A percentile compares a stretch with the other conserved stretches of the same genome.
phyloP scores from a whole-genome alignment of 2,888 invertebrate species.

The Teinopalpus imperialis region DNA sequence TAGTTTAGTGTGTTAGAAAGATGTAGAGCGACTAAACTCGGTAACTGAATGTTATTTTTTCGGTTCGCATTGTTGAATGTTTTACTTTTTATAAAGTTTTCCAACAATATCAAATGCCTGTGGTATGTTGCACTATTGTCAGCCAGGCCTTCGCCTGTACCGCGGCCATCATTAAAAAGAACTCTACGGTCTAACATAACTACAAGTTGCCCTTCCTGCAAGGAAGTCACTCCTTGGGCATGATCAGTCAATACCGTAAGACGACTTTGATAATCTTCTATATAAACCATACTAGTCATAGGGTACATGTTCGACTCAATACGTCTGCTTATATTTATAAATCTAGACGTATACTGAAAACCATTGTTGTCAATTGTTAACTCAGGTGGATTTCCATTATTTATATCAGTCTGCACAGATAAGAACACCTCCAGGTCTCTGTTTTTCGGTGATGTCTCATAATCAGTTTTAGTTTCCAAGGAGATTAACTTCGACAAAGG shows the following conservation, averaged over 20 bases:
- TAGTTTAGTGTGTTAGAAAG: slow-evolving; percentile 52
- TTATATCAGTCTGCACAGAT: slow-evolving; percentile 92
- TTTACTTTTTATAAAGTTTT: slow-evolving; percentile 45
- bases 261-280: slow-evolving; percentile 87
- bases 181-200: slow-evolving; percentile 96
- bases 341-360: slow-evolving; percentile 90
- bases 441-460: slow-evolving; percentile 91
- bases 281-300: slow-evolving; percentile 92
- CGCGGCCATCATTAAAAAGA: slow-evolving; percentile 95
- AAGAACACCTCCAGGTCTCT: slow-evolving; percentile 95
- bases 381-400: slow-evolving; percentile 89
- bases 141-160: slow-evolving; percentile 95
- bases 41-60: slow-evolving; percentile 36
- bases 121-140: slow-evolving; percentile 89
- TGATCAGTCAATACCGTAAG: slow-evolving; percentile 92
- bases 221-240: slow-evolving; percentile 94
- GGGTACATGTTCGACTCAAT: slow-evolving; percentile 98
- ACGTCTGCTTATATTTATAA: slow-evolving; percentile 88
- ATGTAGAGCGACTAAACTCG: slow-evolving; percentile 55
- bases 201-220: slow-evolving; percentile 94
- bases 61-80: slow-evolving; percentile 14
- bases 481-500: slow-evolving; percentile 87
- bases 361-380: slow-evolving; percentile 96
- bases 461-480: slow-evolving; percentile 91
- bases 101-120: slow-evolving; percentile 58